Conservation (phyloP, 2,888 invertebrate genomes). For the Drosophila melanosoma region DNA sequence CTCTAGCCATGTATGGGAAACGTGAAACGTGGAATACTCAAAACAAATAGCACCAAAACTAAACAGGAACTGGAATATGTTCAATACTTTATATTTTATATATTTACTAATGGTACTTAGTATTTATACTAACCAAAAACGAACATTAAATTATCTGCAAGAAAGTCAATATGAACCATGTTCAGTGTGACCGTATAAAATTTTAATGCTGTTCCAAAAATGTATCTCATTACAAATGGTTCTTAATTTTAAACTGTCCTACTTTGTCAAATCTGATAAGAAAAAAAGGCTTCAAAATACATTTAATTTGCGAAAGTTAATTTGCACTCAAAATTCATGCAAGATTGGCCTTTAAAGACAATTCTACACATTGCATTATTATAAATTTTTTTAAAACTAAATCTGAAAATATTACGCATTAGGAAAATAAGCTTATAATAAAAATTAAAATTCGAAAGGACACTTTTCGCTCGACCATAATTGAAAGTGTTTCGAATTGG, state of each 20-base stretch:
- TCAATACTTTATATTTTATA: neutral
- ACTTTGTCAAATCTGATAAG: neutral
- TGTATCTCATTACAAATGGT: neutral
- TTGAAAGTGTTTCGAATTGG: neutral
- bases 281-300: neutral
- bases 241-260: neutral
- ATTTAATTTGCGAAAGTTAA: neutral
- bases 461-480: neutral
- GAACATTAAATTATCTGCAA: neutral
- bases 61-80: neutral
- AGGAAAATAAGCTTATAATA: neutral
- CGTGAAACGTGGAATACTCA: slow-evolving; percentile 2
- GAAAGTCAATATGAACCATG: neutral
- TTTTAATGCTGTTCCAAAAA: neutral
- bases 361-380: neutral
- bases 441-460: neutral
- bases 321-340: neutral
- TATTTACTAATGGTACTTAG: slow-evolving; percentile 3
- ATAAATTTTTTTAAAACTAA: neutral
- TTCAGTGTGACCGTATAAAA: slow-evolving; percentile 21
- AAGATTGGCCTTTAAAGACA: neutral
- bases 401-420: neutral
- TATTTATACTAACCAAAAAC: slow-evolving; percentile 1
- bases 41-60: neutral
- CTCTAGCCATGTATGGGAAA: slow-evolving; percentile 31